A percentile compares a stretch with the other conserved stretches of the same genome.
Evolutionary conservation across 53 echinoderm and acorn worm genomes (phyloP).

Genomic region (Pentamera pediparva): DNA sequence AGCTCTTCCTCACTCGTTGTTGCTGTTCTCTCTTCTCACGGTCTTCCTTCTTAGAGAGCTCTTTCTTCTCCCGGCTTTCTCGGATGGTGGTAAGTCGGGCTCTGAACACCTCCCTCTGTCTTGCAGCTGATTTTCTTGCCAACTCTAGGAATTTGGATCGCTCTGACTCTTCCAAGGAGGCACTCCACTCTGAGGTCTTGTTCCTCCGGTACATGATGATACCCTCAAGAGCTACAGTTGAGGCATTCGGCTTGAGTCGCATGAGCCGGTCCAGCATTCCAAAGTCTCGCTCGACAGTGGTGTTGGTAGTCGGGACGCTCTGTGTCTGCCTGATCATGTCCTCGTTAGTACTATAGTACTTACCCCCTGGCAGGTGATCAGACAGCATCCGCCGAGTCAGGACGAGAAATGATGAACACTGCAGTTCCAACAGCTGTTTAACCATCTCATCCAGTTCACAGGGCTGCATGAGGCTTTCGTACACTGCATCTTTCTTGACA

Average conservation of each 20-base stretch:
- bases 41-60: conserved; percentile 6
- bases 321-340: conserved; percentile 10
- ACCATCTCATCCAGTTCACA: conserved; percentile 19
- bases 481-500: conserved; percentile 24
- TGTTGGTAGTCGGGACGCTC: conserved; percentile 49
- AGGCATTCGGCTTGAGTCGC: conserved; percentile 35
- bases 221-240: conserved; percentile 19
- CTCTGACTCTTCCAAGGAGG: not conserved
- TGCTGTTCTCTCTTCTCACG: not conserved
- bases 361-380: conserved; percentile 35
- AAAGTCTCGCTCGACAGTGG: conserved; percentile 43
- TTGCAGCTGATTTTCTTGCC: conserved; percentile 21
- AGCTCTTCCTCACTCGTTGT: conserved; percentile 2
- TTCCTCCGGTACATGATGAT: conserved; percentile 46
- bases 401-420: conserved; percentile 31
- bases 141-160: conserved; percentile 21
- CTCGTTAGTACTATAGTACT: not conserved
- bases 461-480: conserved; percentile 30
- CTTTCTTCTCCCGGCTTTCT: conserved; percentile 5
- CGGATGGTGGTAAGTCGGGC: not conserved
- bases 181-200: conserved; percentile 36
- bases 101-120: not conserved
- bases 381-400: conserved; percentile 22
- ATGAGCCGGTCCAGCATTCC: conserved; percentile 44
- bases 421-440: conserved; percentile 35